Base-by-base conservation (phyloP, 2,797 vertebrate species). In the Cetoscarus ocellatus region DNA sequence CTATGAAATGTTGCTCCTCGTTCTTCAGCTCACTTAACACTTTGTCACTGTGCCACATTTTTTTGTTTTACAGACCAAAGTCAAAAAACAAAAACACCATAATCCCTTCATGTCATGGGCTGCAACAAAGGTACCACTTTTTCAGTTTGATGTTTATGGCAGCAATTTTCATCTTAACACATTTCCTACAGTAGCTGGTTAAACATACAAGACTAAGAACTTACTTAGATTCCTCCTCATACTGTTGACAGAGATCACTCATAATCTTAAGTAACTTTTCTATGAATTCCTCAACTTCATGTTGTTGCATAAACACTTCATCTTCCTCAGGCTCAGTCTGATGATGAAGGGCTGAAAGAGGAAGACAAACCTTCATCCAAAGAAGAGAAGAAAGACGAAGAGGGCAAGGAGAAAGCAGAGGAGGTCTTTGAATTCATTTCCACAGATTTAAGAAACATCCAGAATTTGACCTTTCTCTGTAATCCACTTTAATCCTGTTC, bases 51-150 rank as follows among this genome's bases (percentile, higher is more conserved):
- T 76, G 59, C 38, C 3, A 1, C 15, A 15, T 45, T 52, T 49
- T 63, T 13, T 19, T 77, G 39, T 54, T 43, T 35, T 15, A 18
- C 75, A 93, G 86, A 54, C 58, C 12, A 88, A 82, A 19, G 69
- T 67, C 52, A 89, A 85, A 72, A 94, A 91, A 72, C 72, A 19
- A 1, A 92, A 85, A 59, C 86, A 53, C 35, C 70, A 56, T 11
- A 92, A 93, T 74, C 91, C 91, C 0, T 93, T 92, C 3, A 80
- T 87, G 82, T 62, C 77, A 1, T 82, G 73, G 6, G 36, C 45
- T 54, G 67, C 62, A 57, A 39, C 58, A 6, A 88, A 91, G 89
- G 93, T 91, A 80, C 27, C 27, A 42, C 7, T 36, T 11, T 14
- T 34, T 15, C 5, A 52, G 19, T 53, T 17, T 15, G 14, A 34